A percentile compares a stretch with the other conserved stretches of the same genome.
phyloP scores from a whole-genome alignment of 2,797 vertebrate species.

The Sebastes variabilis region DNA sequence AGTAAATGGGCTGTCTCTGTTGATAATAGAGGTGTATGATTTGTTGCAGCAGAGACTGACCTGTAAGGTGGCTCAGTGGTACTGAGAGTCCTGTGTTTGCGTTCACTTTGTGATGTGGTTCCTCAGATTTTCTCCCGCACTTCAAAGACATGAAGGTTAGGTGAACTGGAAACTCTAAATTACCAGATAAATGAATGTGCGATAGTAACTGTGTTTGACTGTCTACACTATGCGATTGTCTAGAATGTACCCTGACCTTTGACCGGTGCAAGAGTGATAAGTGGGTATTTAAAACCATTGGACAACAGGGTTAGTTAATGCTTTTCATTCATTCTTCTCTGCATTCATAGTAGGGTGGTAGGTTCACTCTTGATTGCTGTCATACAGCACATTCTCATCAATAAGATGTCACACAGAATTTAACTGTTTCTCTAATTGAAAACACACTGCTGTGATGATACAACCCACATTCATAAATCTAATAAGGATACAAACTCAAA shows the following conservation, averaged over 20 bases:
- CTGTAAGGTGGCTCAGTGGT: not conserved
- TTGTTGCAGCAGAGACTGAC: not conserved
- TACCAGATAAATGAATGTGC: conserved; percentile 3
- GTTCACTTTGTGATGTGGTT: not conserved
- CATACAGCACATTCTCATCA: not conserved
- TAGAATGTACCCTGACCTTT: conserved; percentile 6
- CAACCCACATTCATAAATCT: not conserved
- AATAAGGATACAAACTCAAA: not conserved
- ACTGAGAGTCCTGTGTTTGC: not conserved
- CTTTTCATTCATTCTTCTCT: conserved; percentile 3
- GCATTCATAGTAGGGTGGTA: not conserved
- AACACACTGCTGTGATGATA: not conserved
- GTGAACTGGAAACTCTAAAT: not conserved
- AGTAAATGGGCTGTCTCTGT: not conserved
- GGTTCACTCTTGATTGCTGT: not conserved
- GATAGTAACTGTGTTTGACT: not conserved
- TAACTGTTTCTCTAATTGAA: not conserved
- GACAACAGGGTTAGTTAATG: not conserved
- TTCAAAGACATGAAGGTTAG: not conserved
- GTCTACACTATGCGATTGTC: not conserved
- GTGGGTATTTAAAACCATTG: conserved; percentile 17
- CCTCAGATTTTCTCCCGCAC: not conserved
- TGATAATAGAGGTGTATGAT: not conserved
- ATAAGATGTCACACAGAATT: not conserved
- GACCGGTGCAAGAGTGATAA: conserved; percentile 9